Evolutionary conservation across 2,113 vertebrate genomes (phyloP), one percentile per base, ranked within the genome.

Genomic region (Oryzias woworae): DNA sequence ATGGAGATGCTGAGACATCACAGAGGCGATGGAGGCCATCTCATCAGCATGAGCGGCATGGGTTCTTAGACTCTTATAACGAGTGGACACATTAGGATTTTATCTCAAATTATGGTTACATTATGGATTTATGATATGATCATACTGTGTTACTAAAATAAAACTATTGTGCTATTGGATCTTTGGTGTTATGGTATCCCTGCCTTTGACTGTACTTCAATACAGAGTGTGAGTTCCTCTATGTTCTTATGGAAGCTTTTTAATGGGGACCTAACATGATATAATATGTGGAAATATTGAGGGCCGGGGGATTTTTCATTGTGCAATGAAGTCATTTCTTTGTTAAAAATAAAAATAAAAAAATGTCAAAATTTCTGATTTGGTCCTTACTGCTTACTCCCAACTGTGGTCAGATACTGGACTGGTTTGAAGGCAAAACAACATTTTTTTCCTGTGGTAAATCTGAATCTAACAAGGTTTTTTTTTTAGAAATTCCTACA

Each of bases 261-360:
- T 17, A 18, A 12, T 17, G 62, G 43, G 50, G 66, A 7, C 54
- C 24, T 55, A 75, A 47, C 57, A 43, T 61, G 5, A 41, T 6
- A 20, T 18, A 16, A 14, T 0, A 69, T 8, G 54, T 57, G 70
- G 43, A 17, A 66, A 69, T 46, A 42, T 50, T 61, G 51, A 72
- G 78, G 86, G 89, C 86, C 83, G 85, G 88, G 86, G 75, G 75
- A 47, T 77, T 80, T 74, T 68, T 80, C 59, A 89, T 46, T 81
- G 87, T 90, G 89, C 85, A 90, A 90, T 89, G 86, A 78, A 83
- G 17, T 20, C 49, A 73, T 53, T 54, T 46, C 49, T 71, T 16
- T 28, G 5, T 36, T 44, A 26, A 46, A 22, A 36, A 41, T 15
- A 4, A 49, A 23, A 23, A 24, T 22, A 12, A 10, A 67, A 68